Evolutionary conservation across 2,888 invertebrate species (phyloP).

Genomic region (Xestia xanthographa): DNA sequence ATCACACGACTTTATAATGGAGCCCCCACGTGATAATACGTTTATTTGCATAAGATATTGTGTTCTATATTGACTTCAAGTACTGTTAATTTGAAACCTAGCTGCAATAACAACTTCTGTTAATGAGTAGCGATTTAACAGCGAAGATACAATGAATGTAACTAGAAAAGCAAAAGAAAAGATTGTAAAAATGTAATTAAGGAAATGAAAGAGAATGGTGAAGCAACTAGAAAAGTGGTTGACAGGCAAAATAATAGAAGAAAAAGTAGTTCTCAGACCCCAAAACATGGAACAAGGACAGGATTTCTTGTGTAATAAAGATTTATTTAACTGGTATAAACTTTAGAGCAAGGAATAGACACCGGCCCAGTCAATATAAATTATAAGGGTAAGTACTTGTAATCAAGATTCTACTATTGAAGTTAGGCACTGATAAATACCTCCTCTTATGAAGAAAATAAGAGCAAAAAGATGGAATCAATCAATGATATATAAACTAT

Average conservation of each 20-base stretch:
- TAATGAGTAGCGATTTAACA: neutral
- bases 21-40: slow-evolving; percentile 40
- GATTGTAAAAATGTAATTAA: too few relatives aligned
- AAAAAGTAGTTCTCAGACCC: neutral
- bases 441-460: neutral
- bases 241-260: neutral
- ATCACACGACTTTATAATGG: slow-evolving; percentile 53
- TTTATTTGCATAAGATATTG: slow-evolving; percentile 53
- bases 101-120: slow-evolving; percentile 23
- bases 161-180: neutral
- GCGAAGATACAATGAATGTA: neutral
- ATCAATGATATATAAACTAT: too few relatives aligned
- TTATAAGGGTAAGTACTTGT: neutral
- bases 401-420: slow-evolving; percentile 1
- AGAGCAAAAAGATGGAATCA: neutral
- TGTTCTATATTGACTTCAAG: slow-evolving; percentile 43
- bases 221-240: neutral
- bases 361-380: neutral
- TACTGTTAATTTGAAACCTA: slow-evolving; percentile 28
- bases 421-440: too few relatives aligned
- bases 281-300: neutral
- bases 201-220: too few relatives aligned
- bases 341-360: neutral
- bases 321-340: neutral
- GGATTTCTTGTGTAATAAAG: neutral